Evolutionary conservation across 2,113 vertebrate species (phyloP).

Genomic region (Corythornis vintsioides): DNA sequence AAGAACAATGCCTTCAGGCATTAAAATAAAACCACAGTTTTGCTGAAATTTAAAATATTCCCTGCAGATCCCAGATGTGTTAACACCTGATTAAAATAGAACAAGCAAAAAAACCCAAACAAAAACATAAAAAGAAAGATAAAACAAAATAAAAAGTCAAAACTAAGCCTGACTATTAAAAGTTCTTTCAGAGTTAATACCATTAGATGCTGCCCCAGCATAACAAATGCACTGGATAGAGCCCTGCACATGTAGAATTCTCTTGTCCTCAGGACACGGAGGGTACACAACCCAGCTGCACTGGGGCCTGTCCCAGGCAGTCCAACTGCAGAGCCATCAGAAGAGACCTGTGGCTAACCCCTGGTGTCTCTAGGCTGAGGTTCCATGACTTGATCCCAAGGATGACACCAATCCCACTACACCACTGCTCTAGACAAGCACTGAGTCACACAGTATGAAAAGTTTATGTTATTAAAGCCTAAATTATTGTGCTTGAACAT

Average conservation of each 20-base stretch:
- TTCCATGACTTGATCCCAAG: not conserved
- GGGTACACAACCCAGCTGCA: not conserved
- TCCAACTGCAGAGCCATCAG: rapidly evolving
- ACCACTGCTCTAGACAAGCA: not conserved
- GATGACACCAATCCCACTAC: not conserved
- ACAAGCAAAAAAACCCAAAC: not conserved
- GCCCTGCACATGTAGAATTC: rapidly evolving
- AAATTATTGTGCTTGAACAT: not conserved
- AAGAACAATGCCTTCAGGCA: not conserved
- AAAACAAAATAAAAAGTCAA: not conserved
- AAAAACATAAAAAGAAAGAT: not conserved
- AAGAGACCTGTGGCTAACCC: rapidly evolving
- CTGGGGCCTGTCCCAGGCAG: not conserved
- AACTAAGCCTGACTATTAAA: not conserved
- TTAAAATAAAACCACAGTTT: not conserved
- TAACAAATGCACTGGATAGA: not conserved
- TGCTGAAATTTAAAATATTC: not conserved
- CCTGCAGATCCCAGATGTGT: not conserved
- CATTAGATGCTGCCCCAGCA: not conserved
- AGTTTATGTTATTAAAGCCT: not conserved
- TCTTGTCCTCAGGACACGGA: rapidly evolving
- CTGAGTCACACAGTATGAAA: not conserved
- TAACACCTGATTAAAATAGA: not conserved
- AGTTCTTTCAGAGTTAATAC: not conserved
- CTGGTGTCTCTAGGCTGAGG: not conserved